Evolutionary conservation across 2,797 vertebrate genomes (phyloP).

Genomic region (Lutra lutra): DNA sequence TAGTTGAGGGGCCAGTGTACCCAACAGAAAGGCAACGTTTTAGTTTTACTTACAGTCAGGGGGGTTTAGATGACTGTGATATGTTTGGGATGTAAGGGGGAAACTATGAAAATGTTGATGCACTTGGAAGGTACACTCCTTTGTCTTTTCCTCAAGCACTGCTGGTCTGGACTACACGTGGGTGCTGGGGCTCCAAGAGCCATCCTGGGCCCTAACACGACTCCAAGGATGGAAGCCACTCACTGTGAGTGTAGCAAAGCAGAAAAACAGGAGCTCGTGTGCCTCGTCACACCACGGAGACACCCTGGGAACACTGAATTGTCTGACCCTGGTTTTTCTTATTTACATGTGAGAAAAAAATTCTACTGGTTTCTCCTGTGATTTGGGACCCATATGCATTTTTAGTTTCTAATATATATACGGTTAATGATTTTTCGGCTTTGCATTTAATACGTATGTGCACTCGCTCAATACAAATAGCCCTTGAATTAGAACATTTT

Average conservation of each 20-base stretch:
- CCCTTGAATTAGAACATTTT: neutral
- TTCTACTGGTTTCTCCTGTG: neutral
- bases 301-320: neutral
- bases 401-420: neutral
- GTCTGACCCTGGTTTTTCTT: neutral
- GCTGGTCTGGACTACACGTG: neutral
- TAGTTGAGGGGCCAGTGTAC: neutral
- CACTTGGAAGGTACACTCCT: neutral
- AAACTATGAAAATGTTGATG: neutral
- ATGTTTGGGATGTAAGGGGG: neutral
- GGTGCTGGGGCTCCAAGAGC: neutral
- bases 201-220: neutral
- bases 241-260: neutral
- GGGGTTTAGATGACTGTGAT: neutral
- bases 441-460: neutral
- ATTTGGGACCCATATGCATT: neutral
- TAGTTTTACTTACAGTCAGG: neutral
- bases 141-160: neutral
- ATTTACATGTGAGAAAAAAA: neutral
- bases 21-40: neutral
- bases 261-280: neutral
- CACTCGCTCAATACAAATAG: neutral
- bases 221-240: neutral
- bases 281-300: neutral
- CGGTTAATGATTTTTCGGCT: slow-evolving; percentile 10